These are phyloP conservation scores for Otocyon megalotis DNA, from an alignment of 2,113 vertebrate genomes.

Conservation along the genomic window DNA sequence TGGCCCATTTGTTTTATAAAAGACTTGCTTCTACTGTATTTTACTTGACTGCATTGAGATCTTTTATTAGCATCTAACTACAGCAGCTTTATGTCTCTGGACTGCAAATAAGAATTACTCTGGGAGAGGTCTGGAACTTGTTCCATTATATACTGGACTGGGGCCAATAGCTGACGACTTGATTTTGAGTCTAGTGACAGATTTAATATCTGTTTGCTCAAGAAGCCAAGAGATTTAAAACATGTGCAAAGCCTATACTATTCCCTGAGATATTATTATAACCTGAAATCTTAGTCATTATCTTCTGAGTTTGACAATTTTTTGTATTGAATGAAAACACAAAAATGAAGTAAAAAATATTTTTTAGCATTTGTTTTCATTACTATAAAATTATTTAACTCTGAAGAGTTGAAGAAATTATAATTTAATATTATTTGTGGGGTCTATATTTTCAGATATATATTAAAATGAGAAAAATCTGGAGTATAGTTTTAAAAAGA, in stretches of 20 bases:
- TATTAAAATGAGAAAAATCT: neutral
- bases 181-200: conserved; percentile 33
- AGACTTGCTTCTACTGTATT: neutral
- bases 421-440: neutral
- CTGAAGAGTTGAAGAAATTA: neutral
- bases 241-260: neutral
- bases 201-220: conserved; percentile 60
- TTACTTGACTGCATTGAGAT: neutral
- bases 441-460: neutral
- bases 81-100: neutral
- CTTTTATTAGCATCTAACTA: conserved; percentile 55
- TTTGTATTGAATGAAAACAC: neutral
- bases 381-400: neutral
- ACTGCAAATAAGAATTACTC: conserved; percentile 56
- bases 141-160: neutral
- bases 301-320: conserved; percentile 3
- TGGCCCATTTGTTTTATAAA: neutral
- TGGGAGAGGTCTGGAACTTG: conserved; percentile 42
- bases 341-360: neutral
- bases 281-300: neutral
- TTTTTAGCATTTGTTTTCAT: neutral
- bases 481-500: neutral
- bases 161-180: conserved; percentile 10
- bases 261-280: neutral
- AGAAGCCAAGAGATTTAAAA: conserved; percentile 55